phyloP scores from a whole-genome alignment of 2,888 invertebrate genomes.

The Disparrhopalites patrizii region DNA sequence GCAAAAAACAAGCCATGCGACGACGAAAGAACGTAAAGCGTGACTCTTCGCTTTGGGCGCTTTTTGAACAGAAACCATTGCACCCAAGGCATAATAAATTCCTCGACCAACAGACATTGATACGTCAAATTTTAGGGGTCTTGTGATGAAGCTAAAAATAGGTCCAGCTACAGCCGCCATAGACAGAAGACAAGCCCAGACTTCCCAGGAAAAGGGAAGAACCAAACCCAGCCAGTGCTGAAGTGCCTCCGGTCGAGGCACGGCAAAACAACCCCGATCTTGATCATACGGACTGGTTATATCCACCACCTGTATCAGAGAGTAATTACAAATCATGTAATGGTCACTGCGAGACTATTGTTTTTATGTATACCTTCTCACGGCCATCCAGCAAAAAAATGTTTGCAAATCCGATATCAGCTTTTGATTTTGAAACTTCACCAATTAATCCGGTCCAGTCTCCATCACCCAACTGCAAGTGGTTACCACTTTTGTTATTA shows the following conservation, averaged over 20 bases:
- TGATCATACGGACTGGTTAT: slow-evolving; percentile 45
- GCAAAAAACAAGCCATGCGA: slow-evolving; percentile 47
- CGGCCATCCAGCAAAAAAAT: slow-evolving; percentile 44
- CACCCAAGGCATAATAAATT: slow-evolving; percentile 45
- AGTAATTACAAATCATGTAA: neutral
- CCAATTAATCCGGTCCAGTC: slow-evolving; percentile 46
- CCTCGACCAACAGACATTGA: slow-evolving; percentile 41
- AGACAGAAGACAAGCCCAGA: slow-evolving; percentile 45
- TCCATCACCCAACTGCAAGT: slow-evolving; percentile 39
- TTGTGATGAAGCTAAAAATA: slow-evolving; percentile 39
- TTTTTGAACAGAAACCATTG: slow-evolving; percentile 39
- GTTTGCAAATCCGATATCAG: slow-evolving; percentile 46
- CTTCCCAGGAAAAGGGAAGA: slow-evolving; percentile 48
- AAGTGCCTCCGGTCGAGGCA: slow-evolving; percentile 46
- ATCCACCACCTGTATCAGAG: slow-evolving; percentile 38
- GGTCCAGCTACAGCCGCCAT: slow-evolving; percentile 48
- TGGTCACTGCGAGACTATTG: neutral
- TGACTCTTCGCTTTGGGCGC: slow-evolving; percentile 43
- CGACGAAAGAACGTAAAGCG: slow-evolving; percentile 40
- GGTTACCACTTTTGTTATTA: too few species aligned
- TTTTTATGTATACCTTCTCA: slow-evolving; percentile 25
- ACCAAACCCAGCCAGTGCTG: slow-evolving; percentile 46
- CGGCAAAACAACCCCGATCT: slow-evolving; percentile 47
- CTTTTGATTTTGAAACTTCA: slow-evolving; percentile 38
- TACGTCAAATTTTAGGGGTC: slow-evolving; percentile 41